Evolutionary conservation across 2,113 vertebrate genomes (phyloP), one percentile per base, ranked within the genome.

Genomic region (Orthonyx spaldingii): DNA sequence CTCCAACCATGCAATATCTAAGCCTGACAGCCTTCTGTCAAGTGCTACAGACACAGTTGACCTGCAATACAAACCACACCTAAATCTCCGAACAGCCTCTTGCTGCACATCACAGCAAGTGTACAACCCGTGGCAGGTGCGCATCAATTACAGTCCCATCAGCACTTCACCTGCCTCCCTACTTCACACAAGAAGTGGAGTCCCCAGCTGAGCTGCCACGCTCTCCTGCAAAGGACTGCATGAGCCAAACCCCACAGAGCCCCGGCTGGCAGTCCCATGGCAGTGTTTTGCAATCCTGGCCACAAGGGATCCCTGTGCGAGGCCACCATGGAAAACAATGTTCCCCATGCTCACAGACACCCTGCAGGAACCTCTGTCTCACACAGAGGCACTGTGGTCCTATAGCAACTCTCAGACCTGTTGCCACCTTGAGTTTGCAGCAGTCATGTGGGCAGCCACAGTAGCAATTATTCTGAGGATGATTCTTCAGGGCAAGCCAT

Each of bases 341-440:
- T 3, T 87, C 32, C 30, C 21, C 42, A 33, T 3, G 3, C 50
- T 57, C 28, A 56, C 37, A 41, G 53, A 39, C n/a, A 41, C 6
- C 20, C 10, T 1, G 69, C 35, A 94, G 81, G 21, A 89, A 78
- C 81, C 42, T 75, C 22, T 50, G 59, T n/a, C n/a, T 86, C 84
- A 19, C 15, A n/a, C 2, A 1, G 21, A 89, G 55, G 37, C 24
- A 56, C 8, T 0, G 0, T 1, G 2, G 13, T 60, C 49, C 32
- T 44, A 10, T 0, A 55, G 27, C 11, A 79, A 77, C n/a, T 46
- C 61, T 60, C 33, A 69, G 57, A 71, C 56, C 33, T 71, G 52
- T 0, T 8, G 75, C 33, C 39, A 83, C 2, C 0, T 3, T 16
- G 22, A 18, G 7, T 52, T 72, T 65, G 42, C 35, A 44, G 52